phyloP scores from a whole-genome alignment of 2,888 invertebrate genomes.

The Kryphioiulus occultus region DNA sequence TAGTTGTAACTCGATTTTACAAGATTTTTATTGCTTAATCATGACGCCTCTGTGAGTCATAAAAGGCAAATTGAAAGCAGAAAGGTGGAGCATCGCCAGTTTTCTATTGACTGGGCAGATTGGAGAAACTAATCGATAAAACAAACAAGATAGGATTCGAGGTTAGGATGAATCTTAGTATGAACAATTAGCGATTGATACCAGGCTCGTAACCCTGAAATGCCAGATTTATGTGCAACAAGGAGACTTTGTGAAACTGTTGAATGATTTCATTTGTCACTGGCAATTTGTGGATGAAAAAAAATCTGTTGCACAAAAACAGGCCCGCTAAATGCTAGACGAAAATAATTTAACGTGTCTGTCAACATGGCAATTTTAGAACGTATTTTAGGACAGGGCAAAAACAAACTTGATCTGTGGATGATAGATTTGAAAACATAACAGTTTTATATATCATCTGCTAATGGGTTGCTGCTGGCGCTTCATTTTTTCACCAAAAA shows the following conservation, averaged over 20 bases:
- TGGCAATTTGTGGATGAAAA: neutral
- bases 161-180: neutral
- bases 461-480: too few species aligned
- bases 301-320: neutral
- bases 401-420: neutral
- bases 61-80: constrained; percentile 3
- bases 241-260: neutral
- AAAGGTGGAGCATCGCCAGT: constrained; percentile 1
- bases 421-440: neutral
- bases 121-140: neutral
- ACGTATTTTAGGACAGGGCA: neutral
- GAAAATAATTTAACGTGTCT: neutral
- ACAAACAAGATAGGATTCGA: neutral
- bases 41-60: constrained; percentile 21
- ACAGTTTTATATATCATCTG: too few species aligned
- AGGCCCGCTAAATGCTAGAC: neutral
- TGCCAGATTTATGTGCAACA: neutral
- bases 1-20: neutral
- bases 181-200: neutral
- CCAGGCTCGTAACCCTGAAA: neutral
- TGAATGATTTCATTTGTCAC: constrained; percentile 1
- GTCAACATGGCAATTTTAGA: neutral
- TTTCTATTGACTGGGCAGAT: neutral
- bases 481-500: too few species aligned
- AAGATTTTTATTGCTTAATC: constrained; percentile 29